Base-by-base conservation (phyloP, 2,888 invertebrate species). In the Lypha dubia region DNA sequence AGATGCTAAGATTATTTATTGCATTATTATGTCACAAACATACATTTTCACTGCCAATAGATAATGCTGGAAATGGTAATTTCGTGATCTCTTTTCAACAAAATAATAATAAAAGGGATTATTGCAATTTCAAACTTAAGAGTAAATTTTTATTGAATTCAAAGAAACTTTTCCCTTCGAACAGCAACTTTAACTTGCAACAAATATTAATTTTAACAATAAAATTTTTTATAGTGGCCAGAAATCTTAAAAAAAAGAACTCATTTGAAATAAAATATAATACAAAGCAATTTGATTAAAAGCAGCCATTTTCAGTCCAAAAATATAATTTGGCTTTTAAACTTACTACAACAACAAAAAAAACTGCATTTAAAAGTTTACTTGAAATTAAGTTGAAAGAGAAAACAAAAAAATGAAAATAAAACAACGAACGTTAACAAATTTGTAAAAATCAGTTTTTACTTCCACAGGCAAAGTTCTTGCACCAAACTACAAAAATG, bases 401-500 rank as follows among this genome's bases (percentile, higher is more conserved):
- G 49, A 79, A 75, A 74, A 44, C 9, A 68, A 51, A 65, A 74
- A 56, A n/a, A n/a, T n/a, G n/a, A n/a, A n/a, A 77, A 49, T 49
- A 22, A n/a, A n/a, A n/a, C n/a, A n/a, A n/a, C n/a, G n/a, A n/a
- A n/a, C n/a, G 17, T 67, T 71, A 67, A 79, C 58, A 60, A 79
- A 67, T 79, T 44, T 70, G 28, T 51, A 76, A 70, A 76, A 71
- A 46, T 70, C 32, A 49, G 13, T 67, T 67, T 38, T 68, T 76
- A 56, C 46, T 56, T 60, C 32, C 44, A 24, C 17, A 53, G 53
- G 15, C 62, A 38, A 67, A 74, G 38, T 74, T 75, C 68, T 81
- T 81, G 75, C 62, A 63, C 56, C 77, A 79, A 81, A 84, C 28
- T 53, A 67, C 65, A 68, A 79, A 84, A 84, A 84, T 81, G 68